Conservation (phyloP, 2,797 vertebrate species). For the Zenarchopterus dispar region DNA sequence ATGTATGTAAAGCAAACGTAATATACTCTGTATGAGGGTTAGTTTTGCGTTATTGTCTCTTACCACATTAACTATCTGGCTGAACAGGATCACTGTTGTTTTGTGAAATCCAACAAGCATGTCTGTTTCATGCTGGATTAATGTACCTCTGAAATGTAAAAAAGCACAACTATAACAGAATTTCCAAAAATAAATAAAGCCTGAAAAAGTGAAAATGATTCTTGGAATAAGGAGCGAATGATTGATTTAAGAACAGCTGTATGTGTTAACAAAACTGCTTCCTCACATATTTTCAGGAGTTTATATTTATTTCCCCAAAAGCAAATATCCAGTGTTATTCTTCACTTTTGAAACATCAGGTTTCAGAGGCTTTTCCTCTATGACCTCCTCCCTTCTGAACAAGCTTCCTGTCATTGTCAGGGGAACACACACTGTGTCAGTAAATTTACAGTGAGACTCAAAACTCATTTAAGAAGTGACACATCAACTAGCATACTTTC, state of each 20-base stretch:
- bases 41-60: too few species aligned
- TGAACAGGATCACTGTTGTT: too few species aligned
- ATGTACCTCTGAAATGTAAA: too few species aligned
- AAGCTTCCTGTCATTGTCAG: constrained; percentile 72
- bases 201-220: too few species aligned
- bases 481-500: constrained; percentile 34
- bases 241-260: neutral
- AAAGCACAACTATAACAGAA: too few species aligned
- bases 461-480: constrained; percentile 19
- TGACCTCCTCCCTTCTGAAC: constrained; percentile 67
- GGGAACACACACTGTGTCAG: constrained; percentile 45
- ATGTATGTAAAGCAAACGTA: too few species aligned
- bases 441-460: constrained; percentile 42
- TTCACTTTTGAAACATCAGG: constrained; percentile 55
- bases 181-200: too few species aligned
- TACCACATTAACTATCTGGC: too few species aligned
- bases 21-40: too few species aligned
- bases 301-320: constrained; percentile 47
- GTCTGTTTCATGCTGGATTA: too few species aligned
- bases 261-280: constrained; percentile 10
- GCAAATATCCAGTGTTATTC: constrained; percentile 47
- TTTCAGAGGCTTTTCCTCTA: constrained; percentile 58
- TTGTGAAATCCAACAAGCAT: too few species aligned
- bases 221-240: too few species aligned
- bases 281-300: constrained; percentile 24